phyloP scores from a whole-genome alignment of 2,113 vertebrate species.

The Chaenocephalus aceratus region DNA sequence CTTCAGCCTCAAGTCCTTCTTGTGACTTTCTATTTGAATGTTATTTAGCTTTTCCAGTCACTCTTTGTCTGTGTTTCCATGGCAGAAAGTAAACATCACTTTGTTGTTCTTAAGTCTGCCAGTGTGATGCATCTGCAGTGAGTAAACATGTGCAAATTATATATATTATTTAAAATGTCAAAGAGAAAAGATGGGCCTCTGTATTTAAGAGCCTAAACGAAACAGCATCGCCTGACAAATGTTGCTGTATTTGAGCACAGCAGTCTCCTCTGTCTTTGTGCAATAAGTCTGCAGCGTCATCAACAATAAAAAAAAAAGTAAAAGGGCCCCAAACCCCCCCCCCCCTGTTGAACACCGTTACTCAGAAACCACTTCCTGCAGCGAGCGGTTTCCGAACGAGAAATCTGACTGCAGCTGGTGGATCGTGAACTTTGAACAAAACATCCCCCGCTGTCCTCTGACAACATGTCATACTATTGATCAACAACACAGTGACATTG shows the following conservation, averaged over 20 bases:
- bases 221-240: too few relatives aligned
- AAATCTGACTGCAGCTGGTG: background rate
- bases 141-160: too few relatives aligned
- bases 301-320: background rate
- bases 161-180: too few relatives aligned
- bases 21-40: background rate
- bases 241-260: too few relatives aligned
- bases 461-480: background rate
- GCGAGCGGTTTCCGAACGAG: background rate
- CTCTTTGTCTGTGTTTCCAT: background rate
- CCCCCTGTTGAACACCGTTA: background rate
- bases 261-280: background rate
- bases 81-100: background rate
- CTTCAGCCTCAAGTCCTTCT: background rate
- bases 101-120: background rate
- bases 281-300: background rate
- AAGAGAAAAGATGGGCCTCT: too few relatives aligned
- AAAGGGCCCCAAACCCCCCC: background rate
- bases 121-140: too few relatives aligned
- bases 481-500: background rate
- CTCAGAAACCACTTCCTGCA: conserved; percentile 2
- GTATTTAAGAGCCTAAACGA: too few relatives aligned
- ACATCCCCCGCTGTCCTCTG: background rate
- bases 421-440: background rate
- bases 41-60: too few relatives aligned